A percentile compares a stretch with the other conserved stretches of the same genome.
Evolutionary conservation across 2,113 vertebrate genomes (phyloP).

Genomic region (Panthera uncia): DNA sequence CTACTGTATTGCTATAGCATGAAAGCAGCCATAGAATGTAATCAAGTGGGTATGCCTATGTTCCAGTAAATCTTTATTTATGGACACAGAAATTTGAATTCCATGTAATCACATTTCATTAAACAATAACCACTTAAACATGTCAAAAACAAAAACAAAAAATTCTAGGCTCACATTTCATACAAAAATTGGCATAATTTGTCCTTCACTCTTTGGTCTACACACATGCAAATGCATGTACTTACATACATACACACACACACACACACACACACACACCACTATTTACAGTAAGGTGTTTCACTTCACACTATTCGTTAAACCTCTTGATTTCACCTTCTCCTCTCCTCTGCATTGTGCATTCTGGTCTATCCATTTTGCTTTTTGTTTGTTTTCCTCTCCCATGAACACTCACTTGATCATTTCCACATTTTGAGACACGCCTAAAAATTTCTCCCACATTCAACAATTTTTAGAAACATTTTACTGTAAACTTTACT

Average conservation of each 20-base stretch:
- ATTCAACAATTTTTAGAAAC: not conserved
- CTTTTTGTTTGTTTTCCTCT: not conserved
- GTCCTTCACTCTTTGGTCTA: not conserved
- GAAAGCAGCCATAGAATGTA: not conserved
- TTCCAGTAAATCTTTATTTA: constrained; percentile 46
- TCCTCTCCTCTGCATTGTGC: not conserved
- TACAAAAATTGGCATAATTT: not conserved
- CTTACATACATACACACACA: not conserved
- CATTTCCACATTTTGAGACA: not conserved
- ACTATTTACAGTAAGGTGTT: not conserved
- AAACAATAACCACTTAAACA: not conserved
- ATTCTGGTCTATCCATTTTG: not conserved
- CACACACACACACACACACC: not conserved
- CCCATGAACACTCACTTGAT: not conserved
- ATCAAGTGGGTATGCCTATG: not conserved
- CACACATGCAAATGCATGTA: not conserved
- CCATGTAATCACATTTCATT: not conserved
- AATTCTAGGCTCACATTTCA: not conserved
- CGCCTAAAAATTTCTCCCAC: not conserved
- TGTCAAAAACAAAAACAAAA: not conserved
- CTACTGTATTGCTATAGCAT: not conserved
- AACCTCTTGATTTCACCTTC: not conserved
- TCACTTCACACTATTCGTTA: not conserved
- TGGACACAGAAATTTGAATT: not conserved
- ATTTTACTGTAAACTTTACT: not conserved